A percentile compares a stretch with the other conserved stretches of the same genome.
These are phyloP conservation scores for Olivierus martensii DNA, from an alignment of 1,140 invertebrate species.

Conservation along the genomic window DNA sequence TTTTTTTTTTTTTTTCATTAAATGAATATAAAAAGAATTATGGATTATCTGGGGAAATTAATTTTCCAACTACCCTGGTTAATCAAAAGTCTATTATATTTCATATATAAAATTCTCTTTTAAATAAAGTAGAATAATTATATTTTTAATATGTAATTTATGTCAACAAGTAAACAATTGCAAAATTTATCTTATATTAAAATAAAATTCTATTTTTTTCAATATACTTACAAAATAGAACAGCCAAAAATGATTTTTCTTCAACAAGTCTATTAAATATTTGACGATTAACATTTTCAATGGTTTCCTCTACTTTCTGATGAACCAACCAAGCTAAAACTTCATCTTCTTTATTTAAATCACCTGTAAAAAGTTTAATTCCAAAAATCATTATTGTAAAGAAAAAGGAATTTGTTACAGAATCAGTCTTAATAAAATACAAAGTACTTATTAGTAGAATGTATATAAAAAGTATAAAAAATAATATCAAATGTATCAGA, in stretches of 20 bases:
- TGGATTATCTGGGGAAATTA: neutral
- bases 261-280: slow-evolving; percentile 71
- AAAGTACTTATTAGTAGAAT: too few species aligned
- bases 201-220: neutral
- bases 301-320: slow-evolving; percentile 84
- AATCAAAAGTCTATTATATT: neutral
- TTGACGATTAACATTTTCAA: slow-evolving; percentile 77
- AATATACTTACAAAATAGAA: slow-evolving; percentile 72
- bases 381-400: too few species aligned
- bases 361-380: too few species aligned
- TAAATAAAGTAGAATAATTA: neutral
- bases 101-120: too few species aligned
- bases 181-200: slow-evolving; percentile 6
- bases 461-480: too few species aligned
- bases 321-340: slow-evolving; percentile 81
- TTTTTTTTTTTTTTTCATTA: too few species aligned
- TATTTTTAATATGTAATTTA: too few species aligned
- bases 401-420: too few species aligned
- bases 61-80: neutral
- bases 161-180: too few species aligned
- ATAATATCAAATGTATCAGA: too few species aligned
- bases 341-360: slow-evolving; percentile 63
- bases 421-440: too few species aligned
- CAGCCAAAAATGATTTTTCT: slow-evolving; percentile 80
- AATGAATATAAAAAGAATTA: too few species aligned